phyloP scores from a whole-genome alignment of 2,888 invertebrate genomes.

The Ctena decussata region DNA sequence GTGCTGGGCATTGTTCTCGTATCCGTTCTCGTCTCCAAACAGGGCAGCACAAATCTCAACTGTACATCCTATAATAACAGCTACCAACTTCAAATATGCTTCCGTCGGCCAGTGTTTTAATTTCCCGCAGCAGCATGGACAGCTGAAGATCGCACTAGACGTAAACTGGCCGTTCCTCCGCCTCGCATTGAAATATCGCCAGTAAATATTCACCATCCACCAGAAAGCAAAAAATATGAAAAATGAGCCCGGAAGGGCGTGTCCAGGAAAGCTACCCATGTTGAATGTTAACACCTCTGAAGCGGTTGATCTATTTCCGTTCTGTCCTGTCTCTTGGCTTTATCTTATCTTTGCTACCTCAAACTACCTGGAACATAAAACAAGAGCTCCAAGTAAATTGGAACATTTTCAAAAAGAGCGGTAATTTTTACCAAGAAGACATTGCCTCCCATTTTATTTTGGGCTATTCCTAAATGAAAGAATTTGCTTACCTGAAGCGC shows the following conservation, averaged over 20 bases:
- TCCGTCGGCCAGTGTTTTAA: conserved; percentile 60
- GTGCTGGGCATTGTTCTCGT: conserved; percentile 87
- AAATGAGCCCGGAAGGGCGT: conserved; percentile 87
- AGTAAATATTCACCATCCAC: conserved; percentile 74
- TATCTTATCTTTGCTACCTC: too few species aligned
- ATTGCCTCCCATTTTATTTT: too few species aligned
- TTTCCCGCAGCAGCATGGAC: conserved; percentile 65
- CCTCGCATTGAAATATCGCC: conserved; percentile 70
- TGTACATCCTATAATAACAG: conserved; percentile 38
- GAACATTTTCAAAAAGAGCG: too few species aligned
- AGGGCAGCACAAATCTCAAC: conserved; percentile 48
- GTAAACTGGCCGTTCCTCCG: conserved; percentile 57
- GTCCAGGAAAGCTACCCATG: conserved; percentile 87
- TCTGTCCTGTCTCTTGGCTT: too few species aligned
- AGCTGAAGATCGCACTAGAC: conserved; percentile 62
- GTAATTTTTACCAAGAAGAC: too few species aligned
- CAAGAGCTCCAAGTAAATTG: too few species aligned
- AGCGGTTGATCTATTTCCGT: too few species aligned
- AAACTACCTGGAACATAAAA: too few species aligned
- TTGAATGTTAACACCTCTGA: too few species aligned
- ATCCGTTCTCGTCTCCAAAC: conserved; percentile 78
- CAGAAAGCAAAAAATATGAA: conserved; percentile 80
- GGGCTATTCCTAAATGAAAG: too few species aligned
- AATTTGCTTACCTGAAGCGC: too few species aligned
- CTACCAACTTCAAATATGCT: conserved; percentile 47